Evolutionary conservation across 2,888 invertebrate species (phyloP).

Genomic region (Stomorhina lunata): DNA sequence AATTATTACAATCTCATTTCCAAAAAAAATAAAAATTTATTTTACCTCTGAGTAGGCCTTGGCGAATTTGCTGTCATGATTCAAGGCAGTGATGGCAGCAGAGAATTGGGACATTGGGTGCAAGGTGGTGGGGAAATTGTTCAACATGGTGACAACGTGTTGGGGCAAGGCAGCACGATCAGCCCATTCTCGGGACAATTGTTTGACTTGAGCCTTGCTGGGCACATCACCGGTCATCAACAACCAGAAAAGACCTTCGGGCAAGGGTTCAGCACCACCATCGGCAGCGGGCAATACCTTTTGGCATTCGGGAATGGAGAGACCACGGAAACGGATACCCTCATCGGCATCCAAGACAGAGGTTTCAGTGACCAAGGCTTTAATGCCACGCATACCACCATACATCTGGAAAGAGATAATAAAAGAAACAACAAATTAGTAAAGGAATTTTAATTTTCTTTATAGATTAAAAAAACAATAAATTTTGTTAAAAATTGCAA

Average conservation of each 20-base stretch:
- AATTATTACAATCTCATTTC: neutral
- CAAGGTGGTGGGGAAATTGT: slow-evolving; percentile 88
- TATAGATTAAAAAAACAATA: neutral
- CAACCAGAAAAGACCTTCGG: slow-evolving; percentile 97
- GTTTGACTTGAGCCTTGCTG: slow-evolving; percentile 87
- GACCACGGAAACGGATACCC: slow-evolving; percentile 95
- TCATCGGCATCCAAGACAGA: slow-evolving; percentile 96
- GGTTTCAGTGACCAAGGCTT: slow-evolving; percentile 94
- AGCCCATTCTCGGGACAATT: slow-evolving; percentile 89
- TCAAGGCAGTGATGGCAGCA: slow-evolving; percentile 89
- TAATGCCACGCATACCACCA: slow-evolving; percentile 97
- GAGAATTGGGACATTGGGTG: slow-evolving; percentile 94
- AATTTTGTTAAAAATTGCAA: too few relatives aligned
- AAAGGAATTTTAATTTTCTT: neutral
- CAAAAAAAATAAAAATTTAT: neutral
- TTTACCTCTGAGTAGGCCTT: slow-evolving; percentile 84
- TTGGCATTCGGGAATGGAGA: slow-evolving; percentile 95
- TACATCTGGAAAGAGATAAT: slow-evolving; percentile 82
- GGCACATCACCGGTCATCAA: slow-evolving; percentile 94
- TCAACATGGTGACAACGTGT: slow-evolving; percentile 90
- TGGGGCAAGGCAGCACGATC: slow-evolving; percentile 85
- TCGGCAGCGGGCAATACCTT: slow-evolving; percentile 90
- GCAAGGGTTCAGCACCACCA: slow-evolving; percentile 91
- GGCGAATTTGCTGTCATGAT: slow-evolving; percentile 91
- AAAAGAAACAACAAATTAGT: neutral